Evolutionary conservation across 1,140 invertebrate species (phyloP).

Genomic region (Calephelis nemesis): DNA sequence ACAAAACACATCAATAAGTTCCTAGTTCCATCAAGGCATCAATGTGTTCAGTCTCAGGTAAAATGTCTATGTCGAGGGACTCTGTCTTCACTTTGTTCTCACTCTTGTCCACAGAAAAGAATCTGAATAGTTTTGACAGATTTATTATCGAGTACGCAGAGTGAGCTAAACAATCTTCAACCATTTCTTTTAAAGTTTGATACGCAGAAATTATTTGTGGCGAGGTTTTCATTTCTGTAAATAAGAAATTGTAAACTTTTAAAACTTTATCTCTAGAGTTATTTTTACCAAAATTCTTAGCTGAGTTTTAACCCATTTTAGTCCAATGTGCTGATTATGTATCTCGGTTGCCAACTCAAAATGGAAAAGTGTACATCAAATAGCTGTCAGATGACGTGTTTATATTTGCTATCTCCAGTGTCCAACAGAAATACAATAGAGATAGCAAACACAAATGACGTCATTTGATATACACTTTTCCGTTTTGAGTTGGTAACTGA

Average conservation of each 20-base stretch:
- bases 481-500: too few relatives aligned
- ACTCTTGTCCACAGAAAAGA: slow-evolving; percentile 63
- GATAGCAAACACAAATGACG: too few relatives aligned
- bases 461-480: too few relatives aligned
- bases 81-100: slow-evolving; percentile 51
- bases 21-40: slow-evolving; percentile 70
- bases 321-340: too few relatives aligned
- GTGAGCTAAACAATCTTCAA: slow-evolving; percentile 81
- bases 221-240: slow-evolving; percentile 66
- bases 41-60: slow-evolving; percentile 71
- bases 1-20: slow-evolving; percentile 42
- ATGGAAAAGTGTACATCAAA: too few relatives aligned
- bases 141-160: slow-evolving; percentile 85
- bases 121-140: slow-evolving; percentile 80
- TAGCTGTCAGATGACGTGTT: too few relatives aligned
- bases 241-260: slow-evolving; percentile 7
- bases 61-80: slow-evolving; percentile 63
- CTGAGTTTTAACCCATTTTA: too few relatives aligned
- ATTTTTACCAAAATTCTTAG: too few relatives aligned
- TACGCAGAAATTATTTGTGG: slow-evolving; percentile 78
- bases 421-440: too few relatives aligned
- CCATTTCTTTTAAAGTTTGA: slow-evolving; percentile 80
- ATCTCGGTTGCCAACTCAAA: too few relatives aligned
- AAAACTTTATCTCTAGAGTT: too few relatives aligned
- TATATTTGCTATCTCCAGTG: too few relatives aligned